These are phyloP conservation scores for Zosterops hypoxanthus DNA, from an alignment of 2,113 vertebrate genomes.

Conservation along the genomic window DNA sequence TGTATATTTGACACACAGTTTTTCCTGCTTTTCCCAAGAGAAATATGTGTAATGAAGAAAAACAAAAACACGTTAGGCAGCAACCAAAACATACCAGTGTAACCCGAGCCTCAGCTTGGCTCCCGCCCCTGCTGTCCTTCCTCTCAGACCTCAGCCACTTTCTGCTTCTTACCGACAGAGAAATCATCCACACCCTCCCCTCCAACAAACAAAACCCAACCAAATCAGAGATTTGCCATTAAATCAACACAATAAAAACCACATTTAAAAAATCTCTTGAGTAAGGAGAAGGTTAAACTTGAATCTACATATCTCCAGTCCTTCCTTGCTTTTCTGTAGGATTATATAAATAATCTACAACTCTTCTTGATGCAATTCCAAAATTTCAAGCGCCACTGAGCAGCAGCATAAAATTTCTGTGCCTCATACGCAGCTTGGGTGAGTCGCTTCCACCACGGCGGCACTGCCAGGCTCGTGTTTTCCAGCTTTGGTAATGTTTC, in stretches of 20 bases:
- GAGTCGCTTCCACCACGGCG: background rate
- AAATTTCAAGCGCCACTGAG: background rate
- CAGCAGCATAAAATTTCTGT: background rate
- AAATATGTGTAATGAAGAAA: slow-evolving; percentile 53
- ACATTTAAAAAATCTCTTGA: background rate
- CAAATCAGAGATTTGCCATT: background rate
- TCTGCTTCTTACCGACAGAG: background rate
- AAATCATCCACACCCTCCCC: background rate
- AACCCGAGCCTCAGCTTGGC: slow-evolving; percentile 23
- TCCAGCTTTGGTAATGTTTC: background rate
- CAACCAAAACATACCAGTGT: slow-evolving; percentile 58
- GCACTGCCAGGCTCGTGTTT: accelerated
- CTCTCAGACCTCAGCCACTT: slow-evolving; percentile 39
- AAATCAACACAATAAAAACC: background rate
- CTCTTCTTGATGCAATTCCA: background rate
- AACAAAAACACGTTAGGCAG: slow-evolving; percentile 62
- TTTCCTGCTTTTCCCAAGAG: slow-evolving; percentile 45
- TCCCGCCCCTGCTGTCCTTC: slow-evolving; percentile 23
- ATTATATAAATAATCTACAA: background rate
- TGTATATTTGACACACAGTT: slow-evolving; percentile 39
- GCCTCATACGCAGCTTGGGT: accelerated
- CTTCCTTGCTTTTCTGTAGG: background rate
- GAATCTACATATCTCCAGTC: background rate
- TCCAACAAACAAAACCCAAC: background rate
- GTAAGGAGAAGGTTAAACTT: background rate